Conservation (phyloP, 1,140 invertebrate genomes). For the Formica selysi region DNA sequence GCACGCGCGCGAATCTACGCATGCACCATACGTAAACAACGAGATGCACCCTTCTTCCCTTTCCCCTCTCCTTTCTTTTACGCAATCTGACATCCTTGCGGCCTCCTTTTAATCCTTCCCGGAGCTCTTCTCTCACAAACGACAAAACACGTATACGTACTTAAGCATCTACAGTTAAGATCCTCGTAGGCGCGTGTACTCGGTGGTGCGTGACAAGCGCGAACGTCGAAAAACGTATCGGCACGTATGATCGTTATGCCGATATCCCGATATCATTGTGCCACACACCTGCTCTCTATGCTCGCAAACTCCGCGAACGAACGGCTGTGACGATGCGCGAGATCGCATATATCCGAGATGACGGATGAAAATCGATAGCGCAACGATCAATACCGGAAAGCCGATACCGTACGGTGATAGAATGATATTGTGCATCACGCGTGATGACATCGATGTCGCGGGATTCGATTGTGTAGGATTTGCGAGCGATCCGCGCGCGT, state of each 20-base stretch:
- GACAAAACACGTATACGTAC: constrained; percentile 30
- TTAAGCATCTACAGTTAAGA: constrained; percentile 40
- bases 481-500: background rate
- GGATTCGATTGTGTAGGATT: background rate
- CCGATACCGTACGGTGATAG: background rate
- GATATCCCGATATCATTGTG: background rate
- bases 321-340: constrained; percentile 9
- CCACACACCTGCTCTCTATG: constrained; percentile 27
- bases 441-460: background rate
- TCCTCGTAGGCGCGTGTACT: constrained; percentile 30
- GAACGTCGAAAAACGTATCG: constrained; percentile 6
- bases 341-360: background rate
- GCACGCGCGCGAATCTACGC: constrained; percentile 27
- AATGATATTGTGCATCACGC: background rate
- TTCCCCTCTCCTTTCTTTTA: background rate
- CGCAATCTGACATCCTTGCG: background rate
- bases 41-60: background rate
- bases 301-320: background rate
- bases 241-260: too few species aligned
- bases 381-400: constrained; percentile 11
- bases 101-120: background rate
- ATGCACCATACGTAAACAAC: constrained; percentile 50
- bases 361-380: constrained; percentile 3
- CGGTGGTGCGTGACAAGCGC: background rate
- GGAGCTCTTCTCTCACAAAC: background rate